Base-by-base conservation (phyloP, 2,113 vertebrate species). In the Myotis lucifugus region DNA sequence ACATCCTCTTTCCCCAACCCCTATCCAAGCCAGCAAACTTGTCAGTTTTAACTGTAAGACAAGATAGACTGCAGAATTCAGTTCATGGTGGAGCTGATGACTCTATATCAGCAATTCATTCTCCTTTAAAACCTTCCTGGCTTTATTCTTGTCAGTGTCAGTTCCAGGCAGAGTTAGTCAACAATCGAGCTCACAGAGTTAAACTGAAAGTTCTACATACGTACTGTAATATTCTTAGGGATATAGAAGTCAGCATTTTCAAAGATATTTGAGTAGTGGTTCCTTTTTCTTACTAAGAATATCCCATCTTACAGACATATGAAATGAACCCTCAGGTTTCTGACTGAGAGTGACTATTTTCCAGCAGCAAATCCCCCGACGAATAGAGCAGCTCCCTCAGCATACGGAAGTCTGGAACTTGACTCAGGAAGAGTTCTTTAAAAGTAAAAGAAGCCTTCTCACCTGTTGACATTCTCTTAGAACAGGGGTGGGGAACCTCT, bases 11-110 rank as follows among this genome's bases (percentile, higher is more conserved):
- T 78, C 42, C 69, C 21, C 32, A 56, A 2, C 19, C 52, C 42
- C 67, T 72, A 37, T 87, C 23, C 32, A 92, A 87, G 46, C 27
- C 34, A 94, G 64, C 23, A 92, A 52, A 90, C 73, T 89, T 84
- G 37, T 87, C 54, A 87, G 34, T 21, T 92, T 88, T 76, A 90
- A 82, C 77, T 88, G 11, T 42, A 69, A 69, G 40, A 78, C 82
- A 59, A 46, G 37, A 92, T 70, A 93, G 48, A 93, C 18, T 88
- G 27, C 19, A 94, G 64, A 90, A 85, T 94, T 90, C 42, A 85
- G 56, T 91, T 94, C 56, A 56, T 74, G 29, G 70, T 67, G 14
- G 1, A 81, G 4, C 61, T 88, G 29, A 78, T 87, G 32, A 83
- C 70, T 81, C 12, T 61, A 3, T 74, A 40, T 84, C 19, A 59